phyloP scores from a whole-genome alignment of 2,797 vertebrate species.

The Avahi laniger region DNA sequence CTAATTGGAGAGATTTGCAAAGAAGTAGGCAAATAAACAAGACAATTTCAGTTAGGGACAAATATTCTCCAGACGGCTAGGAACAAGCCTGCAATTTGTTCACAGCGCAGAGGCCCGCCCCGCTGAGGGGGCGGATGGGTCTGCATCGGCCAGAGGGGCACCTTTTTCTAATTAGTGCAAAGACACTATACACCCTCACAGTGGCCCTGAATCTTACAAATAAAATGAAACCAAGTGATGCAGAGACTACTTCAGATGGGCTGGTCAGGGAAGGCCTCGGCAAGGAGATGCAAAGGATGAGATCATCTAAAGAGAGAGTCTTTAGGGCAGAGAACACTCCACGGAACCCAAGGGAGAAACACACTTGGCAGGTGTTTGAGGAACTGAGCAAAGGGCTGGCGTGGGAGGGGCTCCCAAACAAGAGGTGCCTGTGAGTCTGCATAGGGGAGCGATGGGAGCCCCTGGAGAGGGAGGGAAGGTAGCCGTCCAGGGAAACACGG shows the following conservation, averaged over 20 bases:
- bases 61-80: neutral
- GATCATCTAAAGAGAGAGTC: neutral
- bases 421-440: too few species aligned
- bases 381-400: neutral
- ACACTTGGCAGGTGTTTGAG: neutral
- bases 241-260: neutral
- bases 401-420: neutral
- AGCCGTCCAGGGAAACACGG: neutral
- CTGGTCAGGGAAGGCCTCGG: neutral
- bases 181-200: neutral
- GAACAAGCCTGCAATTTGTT: neutral
- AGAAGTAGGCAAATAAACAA: neutral
- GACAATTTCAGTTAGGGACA: neutral
- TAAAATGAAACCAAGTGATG: neutral
- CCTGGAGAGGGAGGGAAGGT: neutral
- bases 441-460: neutral
- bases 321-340: neutral
- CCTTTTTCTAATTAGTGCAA: neutral
- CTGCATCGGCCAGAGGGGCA: too few species aligned
- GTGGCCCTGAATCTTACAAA: neutral
- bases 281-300: neutral
- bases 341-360: neutral
- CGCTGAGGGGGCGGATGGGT: fast-evolving
- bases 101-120: neutral
- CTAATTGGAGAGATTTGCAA: neutral